These are phyloP conservation scores for Charadrius vociferus DNA, from an alignment of 2,113 vertebrate species.

Conservation along the genomic window DNA sequence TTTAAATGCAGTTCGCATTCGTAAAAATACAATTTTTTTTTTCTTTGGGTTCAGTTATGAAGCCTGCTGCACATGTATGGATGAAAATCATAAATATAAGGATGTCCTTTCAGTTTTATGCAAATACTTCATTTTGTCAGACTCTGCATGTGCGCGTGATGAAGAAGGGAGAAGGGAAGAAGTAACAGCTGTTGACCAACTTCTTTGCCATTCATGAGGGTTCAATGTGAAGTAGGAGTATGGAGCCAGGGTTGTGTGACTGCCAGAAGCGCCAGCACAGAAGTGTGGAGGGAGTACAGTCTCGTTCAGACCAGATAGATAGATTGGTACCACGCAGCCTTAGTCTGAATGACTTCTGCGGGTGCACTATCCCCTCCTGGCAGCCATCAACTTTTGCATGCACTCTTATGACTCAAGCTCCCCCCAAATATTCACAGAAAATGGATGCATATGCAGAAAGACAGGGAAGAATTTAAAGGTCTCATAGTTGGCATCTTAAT, in stretches of 20 bases:
- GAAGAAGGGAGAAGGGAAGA: not conserved
- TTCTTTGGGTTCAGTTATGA: not conserved
- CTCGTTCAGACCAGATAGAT: not conserved
- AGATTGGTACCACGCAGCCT: not conserved
- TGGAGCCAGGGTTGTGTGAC: not conserved
- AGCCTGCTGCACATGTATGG: not conserved
- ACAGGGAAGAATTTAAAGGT: not conserved
- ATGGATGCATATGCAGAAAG: not conserved
- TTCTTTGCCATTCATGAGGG: not conserved
- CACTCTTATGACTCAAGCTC: not conserved
- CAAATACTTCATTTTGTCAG: not conserved
- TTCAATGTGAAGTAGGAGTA: not conserved
- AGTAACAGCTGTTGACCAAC: not conserved
- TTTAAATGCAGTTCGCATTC: not conserved
- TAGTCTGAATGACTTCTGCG: not conserved
- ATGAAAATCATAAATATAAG: not conserved
- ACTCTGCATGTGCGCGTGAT: not conserved
- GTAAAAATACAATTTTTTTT: not conserved
- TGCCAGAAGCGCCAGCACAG: not conserved
- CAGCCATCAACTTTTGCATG: not conserved
- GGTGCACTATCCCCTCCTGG: not conserved
- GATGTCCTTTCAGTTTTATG: not conserved
- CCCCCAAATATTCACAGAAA: not conserved
- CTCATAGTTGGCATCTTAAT: not conserved
- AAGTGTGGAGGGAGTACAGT: not conserved